Evolutionary conservation across 1,140 invertebrate species (phyloP).

Genomic region (Drosophila murphyi): DNA sequence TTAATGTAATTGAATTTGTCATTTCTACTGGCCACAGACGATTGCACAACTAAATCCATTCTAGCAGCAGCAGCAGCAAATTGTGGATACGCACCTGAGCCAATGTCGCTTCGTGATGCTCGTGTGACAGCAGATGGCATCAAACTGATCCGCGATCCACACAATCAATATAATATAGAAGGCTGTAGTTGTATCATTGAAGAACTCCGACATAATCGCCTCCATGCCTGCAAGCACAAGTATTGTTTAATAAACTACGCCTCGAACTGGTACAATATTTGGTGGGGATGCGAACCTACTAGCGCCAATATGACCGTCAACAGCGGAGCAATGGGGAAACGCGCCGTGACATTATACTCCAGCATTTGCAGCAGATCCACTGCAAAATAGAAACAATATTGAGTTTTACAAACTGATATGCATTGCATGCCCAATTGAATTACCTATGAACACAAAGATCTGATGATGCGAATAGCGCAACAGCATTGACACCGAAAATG

Average conservation of each 20-base stretch:
- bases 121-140: conserved; percentile 98
- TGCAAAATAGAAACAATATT: conserved; percentile 84
- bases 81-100: conserved; percentile 90
- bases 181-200: conserved; percentile 99
- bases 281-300: conserved; percentile 92
- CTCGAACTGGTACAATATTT: not conserved
- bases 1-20: conserved; percentile 81
- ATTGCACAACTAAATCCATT: conserved; percentile 46
- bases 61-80: not conserved
- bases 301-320: conserved; percentile 98
- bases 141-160: conserved; percentile 99
- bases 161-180: conserved; percentile 99
- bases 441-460: conserved; percentile 99
- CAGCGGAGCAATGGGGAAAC: conserved; percentile 97
- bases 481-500: conserved; percentile 98
- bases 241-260: not conserved
- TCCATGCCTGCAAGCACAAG: conserved; percentile 93
- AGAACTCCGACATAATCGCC: conserved; percentile 99
- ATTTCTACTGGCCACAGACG: conserved; percentile 52
- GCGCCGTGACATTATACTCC: conserved; percentile 96
- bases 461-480: conserved; percentile 99
- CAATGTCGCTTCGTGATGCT: conserved; percentile 97
- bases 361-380: conserved; percentile 98
- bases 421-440: conserved; percentile 84
- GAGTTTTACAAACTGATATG: not conserved